phyloP scores from a whole-genome alignment of 2,113 vertebrate genomes.

The Poeciliopsis prolifica region DNA sequence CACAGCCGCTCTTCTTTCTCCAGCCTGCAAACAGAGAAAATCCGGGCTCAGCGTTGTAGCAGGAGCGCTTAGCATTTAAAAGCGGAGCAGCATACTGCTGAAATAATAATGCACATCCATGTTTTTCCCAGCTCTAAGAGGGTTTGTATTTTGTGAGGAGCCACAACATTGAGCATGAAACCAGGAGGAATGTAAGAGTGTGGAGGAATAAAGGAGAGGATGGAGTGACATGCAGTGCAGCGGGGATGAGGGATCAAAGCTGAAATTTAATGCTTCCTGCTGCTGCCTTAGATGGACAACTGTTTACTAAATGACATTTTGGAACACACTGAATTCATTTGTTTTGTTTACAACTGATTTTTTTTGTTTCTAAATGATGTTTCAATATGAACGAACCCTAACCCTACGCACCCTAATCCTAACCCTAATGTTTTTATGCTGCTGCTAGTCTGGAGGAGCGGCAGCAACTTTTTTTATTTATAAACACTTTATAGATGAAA shows the following conservation, averaged over 20 bases:
- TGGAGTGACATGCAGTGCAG: not conserved
- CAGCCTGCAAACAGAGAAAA: constrained; percentile 52
- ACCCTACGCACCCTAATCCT: too few relatives aligned
- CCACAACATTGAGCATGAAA: not conserved
- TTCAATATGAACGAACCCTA: too few relatives aligned
- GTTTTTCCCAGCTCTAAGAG: not conserved
- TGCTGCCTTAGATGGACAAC: not conserved
- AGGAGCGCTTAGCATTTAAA: constrained; percentile 10
- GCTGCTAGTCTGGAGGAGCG: too few relatives aligned
- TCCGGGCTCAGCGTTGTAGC: not conserved
- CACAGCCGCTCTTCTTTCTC: constrained; percentile 70
- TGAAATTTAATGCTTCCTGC: not conserved
- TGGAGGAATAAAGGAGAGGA: not conserved
- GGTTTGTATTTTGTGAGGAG: not conserved
- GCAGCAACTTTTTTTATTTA: too few relatives aligned
- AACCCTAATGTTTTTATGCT: too few relatives aligned
- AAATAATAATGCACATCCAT: constrained; percentile 28
- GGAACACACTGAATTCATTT: not conserved
- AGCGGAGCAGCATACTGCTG: constrained; percentile 6
- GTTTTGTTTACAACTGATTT: not conserved
- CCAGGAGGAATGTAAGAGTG: not conserved
- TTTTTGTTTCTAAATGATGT: not conserved
- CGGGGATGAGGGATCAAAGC: not conserved
- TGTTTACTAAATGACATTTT: not conserved
- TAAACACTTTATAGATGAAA: too few relatives aligned